These are phyloP conservation scores for Herpetotheres cachinnans DNA, from an alignment of 2,113 vertebrate genomes.

Conservation along the genomic window DNA sequence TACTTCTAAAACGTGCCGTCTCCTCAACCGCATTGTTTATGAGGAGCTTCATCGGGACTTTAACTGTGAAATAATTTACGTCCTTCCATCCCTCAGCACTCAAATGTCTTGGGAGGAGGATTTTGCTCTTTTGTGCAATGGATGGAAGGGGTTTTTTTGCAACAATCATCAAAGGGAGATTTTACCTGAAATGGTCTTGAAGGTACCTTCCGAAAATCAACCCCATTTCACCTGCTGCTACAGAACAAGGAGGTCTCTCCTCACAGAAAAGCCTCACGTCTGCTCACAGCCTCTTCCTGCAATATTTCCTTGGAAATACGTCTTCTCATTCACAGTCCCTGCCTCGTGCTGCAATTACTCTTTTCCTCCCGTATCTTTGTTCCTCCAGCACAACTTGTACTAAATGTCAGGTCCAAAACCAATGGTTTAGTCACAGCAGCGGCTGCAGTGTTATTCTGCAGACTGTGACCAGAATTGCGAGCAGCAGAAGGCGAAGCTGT, in stretches of 20 bases:
- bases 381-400: not conserved
- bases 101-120: not conserved
- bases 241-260: not conserved
- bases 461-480: not conserved
- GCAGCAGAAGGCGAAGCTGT: not conserved
- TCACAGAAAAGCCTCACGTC: not conserved
- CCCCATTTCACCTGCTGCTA: not conserved
- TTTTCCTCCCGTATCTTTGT: not conserved
- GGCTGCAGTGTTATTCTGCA: not conserved
- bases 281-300: not conserved
- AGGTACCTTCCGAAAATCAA: not conserved
- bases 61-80: not conserved
- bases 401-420: not conserved
- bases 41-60: accelerated
- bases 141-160: not conserved
- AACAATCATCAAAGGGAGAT: not conserved
- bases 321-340: not conserved
- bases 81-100: not conserved
- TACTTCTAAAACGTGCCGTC: not conserved
- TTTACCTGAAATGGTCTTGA: not conserved
- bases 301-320: not conserved
- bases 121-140: not conserved
- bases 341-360: not conserved
- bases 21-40: not conserved
- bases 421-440: not conserved